phyloP scores from a whole-genome alignment of 2,113 vertebrate genomes.

The Nothoprocta perdicaria region DNA sequence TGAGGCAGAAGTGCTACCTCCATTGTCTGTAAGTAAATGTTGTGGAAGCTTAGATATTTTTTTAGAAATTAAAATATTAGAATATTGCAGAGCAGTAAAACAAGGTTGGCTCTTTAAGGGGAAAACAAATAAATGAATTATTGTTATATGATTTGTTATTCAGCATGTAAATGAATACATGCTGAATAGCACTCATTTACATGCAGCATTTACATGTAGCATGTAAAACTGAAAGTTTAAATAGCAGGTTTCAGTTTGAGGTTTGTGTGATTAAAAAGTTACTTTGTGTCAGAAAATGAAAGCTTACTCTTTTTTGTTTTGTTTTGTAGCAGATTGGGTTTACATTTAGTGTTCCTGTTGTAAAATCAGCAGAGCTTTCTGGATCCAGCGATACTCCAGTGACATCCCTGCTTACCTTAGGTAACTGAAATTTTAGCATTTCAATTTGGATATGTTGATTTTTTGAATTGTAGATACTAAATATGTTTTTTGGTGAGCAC shows the following conservation, averaged over 20 bases:
- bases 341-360: slow-evolving; percentile 93
- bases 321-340: slow-evolving; percentile 78
- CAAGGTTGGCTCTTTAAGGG: not conserved
- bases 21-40: slow-evolving; percentile 87
- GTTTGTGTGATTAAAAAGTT: not conserved
- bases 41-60: not conserved
- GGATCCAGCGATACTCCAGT: slow-evolving; percentile 78
- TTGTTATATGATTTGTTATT: not conserved
- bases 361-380: slow-evolving; percentile 82
- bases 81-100: not conserved
- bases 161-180: not conserved
- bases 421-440: slow-evolving; percentile 69
- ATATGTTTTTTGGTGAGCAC: not conserved
- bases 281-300: not conserved
- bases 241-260: not conserved
- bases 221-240: not conserved
- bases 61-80: not conserved
- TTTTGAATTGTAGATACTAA: not conserved
- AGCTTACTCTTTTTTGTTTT: slow-evolving; percentile 1
- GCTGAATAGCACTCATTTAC: no score
- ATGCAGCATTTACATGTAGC: no score
- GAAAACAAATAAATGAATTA: not conserved
- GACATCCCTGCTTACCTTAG: slow-evolving; percentile 70
- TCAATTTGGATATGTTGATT: not conserved
- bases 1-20: slow-evolving; percentile 86